Evolutionary conservation across 2,888 invertebrate genomes (phyloP).

Genomic region (Drosophila pegasa): DNA sequence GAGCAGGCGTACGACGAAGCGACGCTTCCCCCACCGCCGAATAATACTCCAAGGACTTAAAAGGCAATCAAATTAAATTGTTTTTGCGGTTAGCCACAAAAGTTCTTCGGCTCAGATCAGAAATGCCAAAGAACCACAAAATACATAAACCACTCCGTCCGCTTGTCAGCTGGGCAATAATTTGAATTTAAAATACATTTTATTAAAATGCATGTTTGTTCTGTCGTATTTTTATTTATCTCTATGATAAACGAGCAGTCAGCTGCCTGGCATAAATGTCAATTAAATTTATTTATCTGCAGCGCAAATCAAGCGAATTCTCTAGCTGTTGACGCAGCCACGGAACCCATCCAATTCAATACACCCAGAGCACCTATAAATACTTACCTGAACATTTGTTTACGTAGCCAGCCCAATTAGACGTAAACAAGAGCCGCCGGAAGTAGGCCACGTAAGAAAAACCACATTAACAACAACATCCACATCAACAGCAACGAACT

Average conservation of each 20-base stretch:
- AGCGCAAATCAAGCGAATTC: conserved; percentile 54
- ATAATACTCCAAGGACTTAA: conserved; percentile 62
- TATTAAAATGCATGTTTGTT: conserved; percentile 14
- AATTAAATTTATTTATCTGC: conserved; percentile 69
- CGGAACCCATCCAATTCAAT: conserved; percentile 32
- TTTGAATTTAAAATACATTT: conserved; percentile 33
- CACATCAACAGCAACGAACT: conserved; percentile 14
- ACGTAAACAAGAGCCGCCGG: conserved; percentile 73
- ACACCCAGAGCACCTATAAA: conserved; percentile 51
- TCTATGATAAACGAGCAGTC: conserved; percentile 61
- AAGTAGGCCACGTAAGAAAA: conserved; percentile 67
- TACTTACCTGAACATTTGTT: conserved; percentile 72
- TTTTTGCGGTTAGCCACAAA: conserved; percentile 64
- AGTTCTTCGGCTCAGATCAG: conserved; percentile 35
- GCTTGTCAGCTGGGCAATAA: conserved; percentile 23
- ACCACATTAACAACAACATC: conserved; percentile 31
- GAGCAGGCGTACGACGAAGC: conserved; percentile 14
- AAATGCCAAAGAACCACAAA: conserved; percentile 17
- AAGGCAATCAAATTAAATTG: conserved; percentile 78
- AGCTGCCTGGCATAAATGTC: conserved; percentile 63
- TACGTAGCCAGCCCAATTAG: conserved; percentile 67
- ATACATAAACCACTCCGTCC: conserved; percentile 11
- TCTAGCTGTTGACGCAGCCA: conserved; percentile 41
- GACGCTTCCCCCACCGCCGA: neutral
- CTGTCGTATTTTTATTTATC: neutral